Percentiles rank a stretch among this genome's conserved stretches.
phyloP scores from a whole-genome alignment of 2,888 invertebrate species.

The Acanthacorydalis orientalis region DNA sequence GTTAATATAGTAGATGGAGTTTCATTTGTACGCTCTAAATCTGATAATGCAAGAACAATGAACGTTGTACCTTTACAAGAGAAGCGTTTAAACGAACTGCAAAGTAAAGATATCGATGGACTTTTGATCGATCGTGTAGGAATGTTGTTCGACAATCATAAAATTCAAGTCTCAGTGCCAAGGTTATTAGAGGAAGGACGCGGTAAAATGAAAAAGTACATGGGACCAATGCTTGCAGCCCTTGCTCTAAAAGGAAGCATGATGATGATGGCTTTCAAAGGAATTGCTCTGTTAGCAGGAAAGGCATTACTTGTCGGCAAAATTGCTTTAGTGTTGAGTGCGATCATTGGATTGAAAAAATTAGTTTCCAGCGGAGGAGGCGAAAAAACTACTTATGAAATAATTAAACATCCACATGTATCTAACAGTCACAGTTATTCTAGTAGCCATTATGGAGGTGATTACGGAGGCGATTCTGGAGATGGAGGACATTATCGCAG shows the following conservation, averaged over 20 bases:
- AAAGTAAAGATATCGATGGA: constrained; percentile 41
- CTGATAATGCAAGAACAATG: constrained; percentile 8
- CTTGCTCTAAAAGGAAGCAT: constrained; percentile 49
- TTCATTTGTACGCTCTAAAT: constrained; percentile 31
- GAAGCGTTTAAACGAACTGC: constrained; percentile 38
- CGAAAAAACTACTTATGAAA: constrained; percentile 70
- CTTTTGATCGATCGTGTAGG: constrained; percentile 36
- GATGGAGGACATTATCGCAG: constrained; percentile 36
- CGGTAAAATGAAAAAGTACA: constrained; percentile 44
- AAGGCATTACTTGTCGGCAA: constrained; percentile 70
- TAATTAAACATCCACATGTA: constrained; percentile 72
- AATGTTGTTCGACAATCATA: constrained; percentile 41
- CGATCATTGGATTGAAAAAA: constrained; percentile 66
- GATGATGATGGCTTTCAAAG: constrained; percentile 58
- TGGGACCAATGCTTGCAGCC: constrained; percentile 48
- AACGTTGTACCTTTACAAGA: constrained; percentile 14
- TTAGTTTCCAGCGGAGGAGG: constrained; percentile 46
- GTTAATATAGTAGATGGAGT: constrained; percentile 46
- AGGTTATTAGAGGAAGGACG: constrained; percentile 32
- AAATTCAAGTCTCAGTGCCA: constrained; percentile 22
- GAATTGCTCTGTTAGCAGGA: constrained; percentile 59
- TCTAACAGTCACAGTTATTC: constrained; percentile 63
- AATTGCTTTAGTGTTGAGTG: constrained; percentile 62
- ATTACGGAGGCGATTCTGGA: constrained; percentile 34
- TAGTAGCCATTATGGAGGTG: constrained; percentile 41